phyloP scores from a whole-genome alignment of 2,797 vertebrate species.

The Forpus xanthops region DNA sequence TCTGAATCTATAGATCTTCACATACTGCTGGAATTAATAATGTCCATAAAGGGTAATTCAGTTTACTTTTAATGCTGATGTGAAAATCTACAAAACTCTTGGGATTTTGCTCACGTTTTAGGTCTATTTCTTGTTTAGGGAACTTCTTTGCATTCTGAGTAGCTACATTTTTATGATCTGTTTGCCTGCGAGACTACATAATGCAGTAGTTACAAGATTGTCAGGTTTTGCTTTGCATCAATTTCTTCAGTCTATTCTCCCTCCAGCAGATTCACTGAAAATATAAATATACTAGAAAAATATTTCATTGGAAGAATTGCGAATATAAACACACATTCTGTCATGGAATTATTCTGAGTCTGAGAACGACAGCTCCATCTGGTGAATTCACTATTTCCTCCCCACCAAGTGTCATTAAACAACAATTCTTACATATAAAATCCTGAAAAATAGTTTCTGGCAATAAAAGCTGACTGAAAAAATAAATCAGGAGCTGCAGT shows the following conservation, averaged over 20 bases:
- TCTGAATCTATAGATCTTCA: not conserved
- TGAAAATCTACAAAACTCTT: not conserved
- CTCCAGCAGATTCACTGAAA: not conserved
- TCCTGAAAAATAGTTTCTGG: not conserved
- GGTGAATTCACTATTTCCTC: not conserved
- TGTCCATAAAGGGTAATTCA: not conserved
- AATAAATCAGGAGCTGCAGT: not conserved
- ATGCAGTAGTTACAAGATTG: not conserved
- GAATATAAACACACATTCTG: constrained; percentile 21
- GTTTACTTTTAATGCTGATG: not conserved
- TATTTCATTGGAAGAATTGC: not conserved
- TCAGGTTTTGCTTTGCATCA: not conserved
- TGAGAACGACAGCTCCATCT: constrained; percentile 65
- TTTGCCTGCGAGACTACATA: not conserved
- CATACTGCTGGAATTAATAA: not conserved
- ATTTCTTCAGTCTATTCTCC: not conserved
- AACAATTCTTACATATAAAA: not conserved
- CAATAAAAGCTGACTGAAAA: not conserved
- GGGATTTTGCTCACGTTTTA: not conserved
- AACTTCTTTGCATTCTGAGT: not conserved
- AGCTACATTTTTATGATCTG: not conserved
- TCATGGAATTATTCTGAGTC: not conserved
- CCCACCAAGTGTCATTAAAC: not conserved
- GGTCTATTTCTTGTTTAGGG: not conserved
- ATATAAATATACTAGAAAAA: not conserved